Conservation (phyloP, 2,888 invertebrate genomes). For the Heteropelma amictum region DNA sequence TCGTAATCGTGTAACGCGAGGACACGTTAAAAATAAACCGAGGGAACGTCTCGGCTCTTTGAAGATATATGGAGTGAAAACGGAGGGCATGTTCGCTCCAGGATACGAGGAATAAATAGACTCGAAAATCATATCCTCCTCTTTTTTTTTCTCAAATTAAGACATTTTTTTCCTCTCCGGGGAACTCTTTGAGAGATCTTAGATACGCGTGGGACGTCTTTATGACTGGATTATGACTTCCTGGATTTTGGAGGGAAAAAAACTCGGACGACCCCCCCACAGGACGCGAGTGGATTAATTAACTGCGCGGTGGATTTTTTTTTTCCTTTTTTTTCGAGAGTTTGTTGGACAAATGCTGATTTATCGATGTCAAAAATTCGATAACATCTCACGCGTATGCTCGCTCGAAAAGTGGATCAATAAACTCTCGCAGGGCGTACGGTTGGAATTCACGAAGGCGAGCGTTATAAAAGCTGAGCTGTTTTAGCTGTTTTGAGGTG, state of each 20-base stretch:
- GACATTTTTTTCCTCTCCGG: constrained; percentile 3
- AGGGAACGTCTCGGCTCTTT: constrained; percentile 17
- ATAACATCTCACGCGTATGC: not conserved
- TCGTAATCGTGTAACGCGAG: no score
- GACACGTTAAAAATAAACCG: not conserved
- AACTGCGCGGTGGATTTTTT: not conserved
- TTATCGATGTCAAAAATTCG: not conserved
- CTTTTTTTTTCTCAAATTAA: no score
- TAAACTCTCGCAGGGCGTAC: not conserved
- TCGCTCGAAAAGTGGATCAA: not conserved
- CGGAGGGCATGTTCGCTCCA: not conserved
- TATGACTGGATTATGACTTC: constrained; percentile 13
- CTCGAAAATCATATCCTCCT: constrained; percentile 2
- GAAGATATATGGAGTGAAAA: constrained; percentile 13
- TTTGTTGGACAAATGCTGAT: not conserved
- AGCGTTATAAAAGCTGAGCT: no score
- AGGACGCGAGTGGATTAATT: constrained; percentile 3
- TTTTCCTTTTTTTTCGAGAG: not conserved
- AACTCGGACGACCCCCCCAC: not conserved
- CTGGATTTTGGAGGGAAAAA: constrained; percentile 7
- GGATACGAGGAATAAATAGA: constrained; percentile 17
- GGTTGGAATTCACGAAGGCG: not conserved
- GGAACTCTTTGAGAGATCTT: constrained; percentile 24
- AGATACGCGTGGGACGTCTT: constrained; percentile 17
- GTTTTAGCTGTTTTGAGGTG: no score